Evolutionary conservation across 2,797 vertebrate genomes (phyloP).

Genomic region (Mormyrops attenuatus): DNA sequence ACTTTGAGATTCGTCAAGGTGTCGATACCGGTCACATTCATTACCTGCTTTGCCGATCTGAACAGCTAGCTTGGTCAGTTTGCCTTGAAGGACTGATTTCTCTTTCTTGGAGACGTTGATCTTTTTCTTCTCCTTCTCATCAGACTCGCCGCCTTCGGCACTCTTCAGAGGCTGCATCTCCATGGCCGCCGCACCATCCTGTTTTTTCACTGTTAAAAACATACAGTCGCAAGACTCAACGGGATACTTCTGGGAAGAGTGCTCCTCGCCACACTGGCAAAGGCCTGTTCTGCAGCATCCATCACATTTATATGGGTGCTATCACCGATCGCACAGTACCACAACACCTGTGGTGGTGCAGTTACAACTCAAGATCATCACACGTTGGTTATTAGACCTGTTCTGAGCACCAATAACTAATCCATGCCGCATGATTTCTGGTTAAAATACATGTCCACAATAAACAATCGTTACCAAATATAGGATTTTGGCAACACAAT

Average conservation of each 20-base stretch:
- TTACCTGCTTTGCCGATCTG: conserved; percentile 98
- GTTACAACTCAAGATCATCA: neutral
- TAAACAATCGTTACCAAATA: neutral
- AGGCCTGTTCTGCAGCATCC: neutral
- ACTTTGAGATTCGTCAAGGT: neutral
- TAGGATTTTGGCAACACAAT: neutral
- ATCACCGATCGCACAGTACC: neutral
- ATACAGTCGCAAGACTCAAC: neutral
- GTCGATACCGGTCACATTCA: neutral
- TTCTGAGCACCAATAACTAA: neutral
- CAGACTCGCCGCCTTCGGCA: conserved; percentile 84
- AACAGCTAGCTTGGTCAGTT: conserved; percentile 95
- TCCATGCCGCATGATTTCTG: neutral
- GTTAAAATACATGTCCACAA: neutral
- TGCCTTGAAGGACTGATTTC: conserved; percentile 96
- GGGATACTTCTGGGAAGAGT: neutral
- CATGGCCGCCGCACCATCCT: conserved; percentile 95
- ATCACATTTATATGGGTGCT: neutral
- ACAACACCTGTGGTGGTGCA: neutral
- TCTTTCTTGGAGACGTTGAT: conserved; percentile 87
- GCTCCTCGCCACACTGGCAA: neutral
- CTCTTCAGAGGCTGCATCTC: conserved; percentile 99
- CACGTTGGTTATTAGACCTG: neutral
- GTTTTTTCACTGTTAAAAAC: conserved; percentile 83
- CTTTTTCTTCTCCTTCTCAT: conserved; percentile 92